Percentiles rank a stretch among this genome's conserved stretches.
phyloP scores from a whole-genome alignment of 2,888 invertebrate genomes.

The Tenthredo scrophulariae region DNA sequence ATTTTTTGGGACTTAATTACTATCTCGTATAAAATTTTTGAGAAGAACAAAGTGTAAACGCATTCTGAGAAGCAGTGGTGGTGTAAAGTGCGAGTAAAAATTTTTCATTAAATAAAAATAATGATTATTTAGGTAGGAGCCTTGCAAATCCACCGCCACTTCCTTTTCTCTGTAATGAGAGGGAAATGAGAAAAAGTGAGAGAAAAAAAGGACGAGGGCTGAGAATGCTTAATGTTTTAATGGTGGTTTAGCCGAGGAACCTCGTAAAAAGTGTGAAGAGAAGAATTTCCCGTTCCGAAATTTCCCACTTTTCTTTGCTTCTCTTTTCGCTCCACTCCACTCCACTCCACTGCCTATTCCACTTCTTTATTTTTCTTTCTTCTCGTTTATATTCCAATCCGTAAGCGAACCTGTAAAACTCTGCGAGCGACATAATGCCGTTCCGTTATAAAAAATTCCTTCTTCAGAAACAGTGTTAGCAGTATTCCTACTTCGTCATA shows the following conservation, averaged over 20 bases:
- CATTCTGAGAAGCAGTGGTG: background rate
- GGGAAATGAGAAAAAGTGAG: constrained; percentile 60
- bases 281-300: constrained; percentile 32
- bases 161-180: constrained; percentile 58
- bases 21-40: background rate
- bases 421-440: background rate
- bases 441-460: background rate
- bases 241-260: constrained; percentile 41
- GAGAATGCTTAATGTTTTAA: constrained; percentile 52
- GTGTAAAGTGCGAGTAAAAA: constrained; percentile 47
- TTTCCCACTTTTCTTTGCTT: constrained; percentile 3
- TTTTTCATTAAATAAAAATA: constrained; percentile 57
- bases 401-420: background rate
- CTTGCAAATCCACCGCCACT: constrained; percentile 47
- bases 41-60: background rate
- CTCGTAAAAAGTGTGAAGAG: constrained; percentile 46
- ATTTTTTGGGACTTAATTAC: background rate
- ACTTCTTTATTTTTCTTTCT: constrained; percentile 35
- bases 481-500: background rate
- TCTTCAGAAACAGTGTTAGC: background rate
- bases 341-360: background rate
- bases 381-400: constrained; percentile 41
- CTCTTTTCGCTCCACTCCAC: background rate
- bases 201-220: constrained; percentile 54
- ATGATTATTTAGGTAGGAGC: constrained; percentile 57